These are phyloP conservation scores for Antedon bifida DNA, from an alignment of 35 echinoderm and acorn worm genomes.

Conservation along the genomic window DNA sequence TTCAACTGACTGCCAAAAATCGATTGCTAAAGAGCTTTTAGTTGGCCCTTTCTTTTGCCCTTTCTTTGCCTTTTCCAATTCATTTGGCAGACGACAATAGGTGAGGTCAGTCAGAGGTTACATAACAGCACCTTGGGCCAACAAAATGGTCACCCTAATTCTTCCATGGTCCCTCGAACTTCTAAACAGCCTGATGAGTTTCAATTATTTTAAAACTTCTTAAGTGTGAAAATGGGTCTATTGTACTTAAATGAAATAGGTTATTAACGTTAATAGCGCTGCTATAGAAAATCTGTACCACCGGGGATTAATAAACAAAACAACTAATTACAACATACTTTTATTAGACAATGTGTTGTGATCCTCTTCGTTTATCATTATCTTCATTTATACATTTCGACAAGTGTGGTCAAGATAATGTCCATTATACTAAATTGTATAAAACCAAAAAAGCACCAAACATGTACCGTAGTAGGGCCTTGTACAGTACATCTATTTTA, in stretches of 20 bases:
- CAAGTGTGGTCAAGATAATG: no score
- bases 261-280: background rate
- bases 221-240: background rate
- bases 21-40: background rate
- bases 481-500: no score
- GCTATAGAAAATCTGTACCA: background rate
- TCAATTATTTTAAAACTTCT: background rate
- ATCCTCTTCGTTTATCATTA: no score
- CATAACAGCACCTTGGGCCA: background rate
- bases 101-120: background rate
- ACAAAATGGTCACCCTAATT: background rate
- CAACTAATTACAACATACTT: no score
- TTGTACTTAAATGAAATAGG: background rate
- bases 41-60: background rate
- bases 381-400: no score
- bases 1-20: background rate
- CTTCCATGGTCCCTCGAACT: background rate
- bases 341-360: no score
- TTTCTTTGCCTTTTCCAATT: background rate
- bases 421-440: no score
- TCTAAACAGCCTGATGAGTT: background rate
- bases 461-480: no score
- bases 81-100: background rate
- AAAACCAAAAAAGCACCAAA: no score
- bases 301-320: background rate